phyloP scores from a whole-genome alignment of 1,140 invertebrate genomes.

The Leucophenga varia region DNA sequence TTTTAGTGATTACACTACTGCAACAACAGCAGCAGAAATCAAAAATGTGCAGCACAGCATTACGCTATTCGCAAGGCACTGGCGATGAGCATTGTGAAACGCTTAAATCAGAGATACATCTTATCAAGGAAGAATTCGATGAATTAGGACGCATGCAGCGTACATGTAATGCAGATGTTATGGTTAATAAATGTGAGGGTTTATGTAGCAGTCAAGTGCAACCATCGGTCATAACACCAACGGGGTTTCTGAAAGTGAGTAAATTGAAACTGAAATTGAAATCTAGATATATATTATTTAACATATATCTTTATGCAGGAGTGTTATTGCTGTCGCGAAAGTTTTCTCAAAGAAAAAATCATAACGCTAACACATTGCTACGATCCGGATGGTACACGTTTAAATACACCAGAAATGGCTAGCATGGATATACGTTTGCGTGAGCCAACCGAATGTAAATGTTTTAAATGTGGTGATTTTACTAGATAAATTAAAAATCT shows the following conservation, averaged over 20 bases:
- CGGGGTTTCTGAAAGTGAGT: constrained; percentile 84
- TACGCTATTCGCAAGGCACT: constrained; percentile 46
- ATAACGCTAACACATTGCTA: constrained; percentile 84
- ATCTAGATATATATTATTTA: not conserved
- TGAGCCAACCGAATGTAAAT: constrained; percentile 86
- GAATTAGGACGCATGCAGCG: constrained; percentile 75
- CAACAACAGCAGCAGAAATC: constrained; percentile 24
- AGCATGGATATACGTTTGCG: constrained; percentile 78
- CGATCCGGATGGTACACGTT: constrained; percentile 77
- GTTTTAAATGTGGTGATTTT: constrained; percentile 81
- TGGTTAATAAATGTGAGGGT: constrained; percentile 87
- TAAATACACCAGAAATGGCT: constrained; percentile 65
- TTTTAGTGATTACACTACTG: constrained; percentile 23
- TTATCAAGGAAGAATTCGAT: constrained; percentile 86
- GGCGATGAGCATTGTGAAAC: constrained; percentile 73
- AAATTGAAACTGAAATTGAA: not conserved
- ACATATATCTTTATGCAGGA: constrained; percentile 63
- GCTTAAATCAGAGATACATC: constrained; percentile 74
- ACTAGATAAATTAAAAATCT: constrained; percentile 67
- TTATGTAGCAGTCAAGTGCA: constrained; percentile 87
- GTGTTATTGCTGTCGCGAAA: constrained; percentile 88
- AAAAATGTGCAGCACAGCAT: constrained; percentile 13
- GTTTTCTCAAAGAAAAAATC: constrained; percentile 74
- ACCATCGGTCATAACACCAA: constrained; percentile 81
- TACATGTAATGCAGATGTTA: constrained; percentile 84